These are phyloP conservation scores for Eulacestoma nigropectus DNA, from an alignment of 2,113 vertebrate species.

Conservation along the genomic window DNA sequence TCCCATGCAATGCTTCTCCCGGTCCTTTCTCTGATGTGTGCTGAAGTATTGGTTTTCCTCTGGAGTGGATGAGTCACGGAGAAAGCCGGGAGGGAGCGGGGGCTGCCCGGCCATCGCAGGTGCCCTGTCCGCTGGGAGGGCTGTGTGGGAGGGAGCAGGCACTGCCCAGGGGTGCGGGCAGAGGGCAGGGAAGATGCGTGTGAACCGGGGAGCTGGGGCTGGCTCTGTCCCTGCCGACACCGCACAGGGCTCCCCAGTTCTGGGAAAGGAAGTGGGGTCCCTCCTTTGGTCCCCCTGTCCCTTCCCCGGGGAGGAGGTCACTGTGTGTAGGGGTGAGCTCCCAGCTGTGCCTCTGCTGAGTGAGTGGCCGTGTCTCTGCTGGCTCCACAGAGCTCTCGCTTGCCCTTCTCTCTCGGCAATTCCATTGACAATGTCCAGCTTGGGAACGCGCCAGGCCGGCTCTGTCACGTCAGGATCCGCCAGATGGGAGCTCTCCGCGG, in stretches of 20 bases:
- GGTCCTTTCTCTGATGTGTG: neutral
- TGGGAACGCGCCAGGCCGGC: neutral
- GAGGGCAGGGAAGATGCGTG: neutral
- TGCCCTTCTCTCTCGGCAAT: neutral
- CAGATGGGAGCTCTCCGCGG: neutral
- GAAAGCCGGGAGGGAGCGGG: neutral
- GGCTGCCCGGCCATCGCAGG: neutral
- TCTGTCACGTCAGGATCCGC: accelerated
- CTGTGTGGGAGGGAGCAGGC: neutral
- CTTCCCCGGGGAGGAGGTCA: neutral
- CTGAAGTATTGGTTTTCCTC: neutral
- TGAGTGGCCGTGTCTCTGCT: neutral
- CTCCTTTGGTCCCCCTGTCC: neutral
- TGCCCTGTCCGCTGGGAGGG: neutral
- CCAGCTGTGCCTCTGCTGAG: neutral
- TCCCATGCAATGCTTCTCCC: constrained; percentile 33
- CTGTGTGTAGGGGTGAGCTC: neutral
- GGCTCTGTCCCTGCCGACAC: neutral
- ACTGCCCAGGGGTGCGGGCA: neutral
- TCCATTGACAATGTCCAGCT: neutral
- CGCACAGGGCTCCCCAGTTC: neutral
- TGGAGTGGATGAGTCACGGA: constrained; percentile 38
- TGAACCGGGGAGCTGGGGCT: neutral
- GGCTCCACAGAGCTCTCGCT: neutral
- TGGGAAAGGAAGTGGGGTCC: neutral